Evolutionary conservation across 2,888 invertebrate genomes (phyloP).

Genomic region (Hypsopygia costalis): DNA sequence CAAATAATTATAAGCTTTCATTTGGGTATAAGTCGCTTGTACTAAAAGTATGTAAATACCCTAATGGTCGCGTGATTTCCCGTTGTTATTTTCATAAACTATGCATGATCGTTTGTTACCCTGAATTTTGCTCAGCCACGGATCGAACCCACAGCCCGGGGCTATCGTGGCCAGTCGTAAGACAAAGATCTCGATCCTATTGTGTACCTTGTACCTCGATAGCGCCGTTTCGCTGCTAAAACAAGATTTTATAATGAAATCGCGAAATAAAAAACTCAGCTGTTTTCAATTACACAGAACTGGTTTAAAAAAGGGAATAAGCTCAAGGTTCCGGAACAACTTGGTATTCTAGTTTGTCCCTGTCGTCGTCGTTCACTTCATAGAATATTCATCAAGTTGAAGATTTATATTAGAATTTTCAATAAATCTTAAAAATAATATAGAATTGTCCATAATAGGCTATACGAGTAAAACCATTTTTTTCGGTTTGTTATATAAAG

Average conservation of each 20-base stretch:
- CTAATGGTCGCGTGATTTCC: no score
- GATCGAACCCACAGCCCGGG: constrained; percentile 55
- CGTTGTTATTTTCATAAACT: no score
- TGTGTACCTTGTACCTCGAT: constrained; percentile 62
- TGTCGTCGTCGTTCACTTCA: background rate
- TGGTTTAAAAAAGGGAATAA: constrained; percentile 2
- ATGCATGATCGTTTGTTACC: constrained; percentile 66
- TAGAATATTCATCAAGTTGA: constrained; percentile 3
- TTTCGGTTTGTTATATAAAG: no score
- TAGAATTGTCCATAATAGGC: no score
- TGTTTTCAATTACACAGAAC: constrained; percentile 12
- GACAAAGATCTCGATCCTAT: constrained; percentile 71
- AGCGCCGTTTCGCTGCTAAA: constrained; percentile 53
- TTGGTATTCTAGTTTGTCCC: background rate
- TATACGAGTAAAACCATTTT: no score
- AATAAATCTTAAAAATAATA: no score
- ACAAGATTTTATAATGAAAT: constrained; percentile 52
- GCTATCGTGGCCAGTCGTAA: constrained; percentile 48
- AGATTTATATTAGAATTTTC: no score
- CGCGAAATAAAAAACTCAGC: constrained; percentile 14
- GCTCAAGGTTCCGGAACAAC: background rate
- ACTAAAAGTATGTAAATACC: no score
- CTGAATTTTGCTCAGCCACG: constrained; percentile 54
- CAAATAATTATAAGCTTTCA: no score
- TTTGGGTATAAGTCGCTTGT: no score